These are phyloP conservation scores for Anthopleura xanthogrammica DNA, from an alignment of 92 coral and sea anemone genomes.

Conservation along the genomic window DNA sequence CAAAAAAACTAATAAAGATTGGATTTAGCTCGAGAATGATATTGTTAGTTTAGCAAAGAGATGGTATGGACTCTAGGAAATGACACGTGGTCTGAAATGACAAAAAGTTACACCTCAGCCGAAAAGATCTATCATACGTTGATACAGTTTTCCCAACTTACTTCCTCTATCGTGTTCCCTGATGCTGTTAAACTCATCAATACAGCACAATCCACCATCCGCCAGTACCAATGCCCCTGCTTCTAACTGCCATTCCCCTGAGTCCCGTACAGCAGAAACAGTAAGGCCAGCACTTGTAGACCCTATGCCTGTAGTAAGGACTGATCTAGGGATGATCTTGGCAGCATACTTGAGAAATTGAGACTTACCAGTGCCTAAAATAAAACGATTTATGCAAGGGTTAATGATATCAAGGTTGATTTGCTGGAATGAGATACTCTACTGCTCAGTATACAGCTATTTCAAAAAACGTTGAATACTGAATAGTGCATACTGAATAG, in stretches of 20 bases:
- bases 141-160: slow-evolving; percentile 32
- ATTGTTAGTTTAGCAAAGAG: no score
- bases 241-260: slow-evolving; percentile 98
- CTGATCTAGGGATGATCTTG: slow-evolving; percentile 92
- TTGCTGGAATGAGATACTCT: no score
- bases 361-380: slow-evolving; percentile 94
- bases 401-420: no score
- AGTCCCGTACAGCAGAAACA: slow-evolving; percentile 91
- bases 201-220: slow-evolving; percentile 98
- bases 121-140: no score
- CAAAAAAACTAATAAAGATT: no score
- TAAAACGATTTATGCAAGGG: neutral
- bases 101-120: no score
- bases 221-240: slow-evolving; percentile 99
- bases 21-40: no score
- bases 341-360: slow-evolving; percentile 94
- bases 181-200: slow-evolving; percentile 95
- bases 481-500: no score
- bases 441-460: no score
- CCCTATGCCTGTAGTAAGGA: slow-evolving; percentile 96
- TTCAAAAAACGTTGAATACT: no score
- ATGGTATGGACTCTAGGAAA: no score
- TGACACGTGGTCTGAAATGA: no score
- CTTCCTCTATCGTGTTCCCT: slow-evolving; percentile 94
- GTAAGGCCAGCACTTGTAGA: slow-evolving; percentile 99